A percentile compares a stretch with the other conserved stretches of the same genome.
Evolutionary conservation across 2,113 vertebrate genomes (phyloP).

Genomic region (Gnathonemus echidnorhynchus): DNA sequence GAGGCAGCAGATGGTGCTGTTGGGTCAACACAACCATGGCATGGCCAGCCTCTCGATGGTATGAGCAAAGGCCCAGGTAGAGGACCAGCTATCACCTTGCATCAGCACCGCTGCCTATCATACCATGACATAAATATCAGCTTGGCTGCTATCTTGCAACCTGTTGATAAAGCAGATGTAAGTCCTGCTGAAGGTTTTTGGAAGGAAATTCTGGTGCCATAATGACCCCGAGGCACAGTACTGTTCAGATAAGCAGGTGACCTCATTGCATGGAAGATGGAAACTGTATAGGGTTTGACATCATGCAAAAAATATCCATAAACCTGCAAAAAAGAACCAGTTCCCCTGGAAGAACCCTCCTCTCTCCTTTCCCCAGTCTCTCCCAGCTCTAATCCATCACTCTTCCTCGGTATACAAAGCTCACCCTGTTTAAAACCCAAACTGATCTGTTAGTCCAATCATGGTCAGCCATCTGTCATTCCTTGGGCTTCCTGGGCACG

Average conservation of each 20-base stretch:
- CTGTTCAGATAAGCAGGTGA: background rate
- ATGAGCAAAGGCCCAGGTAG: background rate
- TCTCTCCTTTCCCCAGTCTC: background rate
- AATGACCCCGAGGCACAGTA: background rate
- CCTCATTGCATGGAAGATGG: background rate
- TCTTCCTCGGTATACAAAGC: background rate
- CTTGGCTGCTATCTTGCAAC: background rate
- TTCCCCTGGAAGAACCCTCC: background rate
- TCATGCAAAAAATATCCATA: background rate
- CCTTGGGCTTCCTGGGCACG: background rate
- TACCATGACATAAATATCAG: background rate
- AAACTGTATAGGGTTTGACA: background rate
- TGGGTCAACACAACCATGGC: background rate
- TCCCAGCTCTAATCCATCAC: background rate
- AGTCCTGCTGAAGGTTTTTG: background rate
- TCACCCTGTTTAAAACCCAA: background rate
- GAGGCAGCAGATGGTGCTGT: background rate
- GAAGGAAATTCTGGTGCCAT: background rate
- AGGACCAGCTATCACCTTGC: background rate
- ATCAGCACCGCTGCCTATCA: background rate
- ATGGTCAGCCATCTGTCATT: background rate
- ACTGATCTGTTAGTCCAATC: background rate
- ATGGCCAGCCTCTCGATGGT: background rate
- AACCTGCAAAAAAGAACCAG: background rate
- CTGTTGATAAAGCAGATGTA: background rate